Evolutionary conservation across 2,113 vertebrate species (phyloP), one percentile per base, ranked within the genome.

Genomic region (Genyomyrus donnyi): DNA sequence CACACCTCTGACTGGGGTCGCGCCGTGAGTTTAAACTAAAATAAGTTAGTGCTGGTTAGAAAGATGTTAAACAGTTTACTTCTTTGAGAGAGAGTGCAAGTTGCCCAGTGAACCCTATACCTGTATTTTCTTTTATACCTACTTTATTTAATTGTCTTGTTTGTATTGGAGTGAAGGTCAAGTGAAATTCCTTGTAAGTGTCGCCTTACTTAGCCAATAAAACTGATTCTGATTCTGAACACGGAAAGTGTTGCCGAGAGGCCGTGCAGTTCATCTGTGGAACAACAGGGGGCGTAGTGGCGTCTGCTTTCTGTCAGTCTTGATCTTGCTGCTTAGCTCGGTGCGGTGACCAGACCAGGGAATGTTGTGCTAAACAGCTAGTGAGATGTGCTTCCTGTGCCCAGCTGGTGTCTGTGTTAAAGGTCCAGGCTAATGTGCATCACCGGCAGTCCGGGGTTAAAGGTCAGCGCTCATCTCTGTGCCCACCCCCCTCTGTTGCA

Each of bases 401-500:
- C 13, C 31, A 42, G 74, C 39, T 42, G 35, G 17, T 13, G 31
- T 42, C 74, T 7, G n/a, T 31, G 74, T 42, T 80, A 42, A 83
- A 83, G 31, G 4, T 21, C 31, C 31, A 21, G 5, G 77, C 77
- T 45, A 83, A 19, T 45, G 77, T 19, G 13, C 39, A 5, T 13
- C 74, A 19, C 74, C 13, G 35, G 74, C 5, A 84, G 80, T 84
- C 35, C 6, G 31, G 80, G 21, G 80, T 85, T 48, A 85, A 48
- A 85, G 85, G 49, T 87, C 77, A 62, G 46, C 8, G 11, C 6
- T 89, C 11, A 35, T 27, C 49, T 27, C 11, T 80, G 85, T 89
- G 46, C 9, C 56, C 86, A 21, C 70, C 35, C 17, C 48, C 8
- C 62, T 93, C 89, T 92, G 89, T 90, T 93, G 91, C 95, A 99